Percentiles rank a stretch among this genome's conserved stretches.
Conservation (phyloP, 2,888 invertebrate species). For the Ophion obscuratus region DNA sequence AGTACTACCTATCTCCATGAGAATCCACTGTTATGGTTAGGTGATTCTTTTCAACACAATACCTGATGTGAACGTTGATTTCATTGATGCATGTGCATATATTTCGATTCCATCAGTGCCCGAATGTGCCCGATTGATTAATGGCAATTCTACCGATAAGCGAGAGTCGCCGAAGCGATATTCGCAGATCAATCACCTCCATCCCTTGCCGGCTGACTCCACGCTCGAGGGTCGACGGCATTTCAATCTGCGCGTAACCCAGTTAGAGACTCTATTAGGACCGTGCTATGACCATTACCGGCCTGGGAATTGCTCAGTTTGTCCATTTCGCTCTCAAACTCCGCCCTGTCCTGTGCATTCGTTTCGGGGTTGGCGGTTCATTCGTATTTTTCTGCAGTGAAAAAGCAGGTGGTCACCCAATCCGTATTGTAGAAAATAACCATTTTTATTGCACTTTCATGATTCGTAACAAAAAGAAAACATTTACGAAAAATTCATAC, state of each 20-base stretch:
- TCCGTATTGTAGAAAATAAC: background rate
- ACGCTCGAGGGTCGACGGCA: constrained; percentile 60
- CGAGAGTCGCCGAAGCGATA: constrained; percentile 54
- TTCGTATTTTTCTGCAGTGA: constrained; percentile 9
- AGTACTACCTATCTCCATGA: constrained; percentile 19
- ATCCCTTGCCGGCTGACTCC: constrained; percentile 34
- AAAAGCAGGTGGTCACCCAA: background rate
- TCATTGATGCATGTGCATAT: constrained; percentile 47
- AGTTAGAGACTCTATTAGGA: constrained; percentile 76
- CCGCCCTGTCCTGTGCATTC: constrained; percentile 37
- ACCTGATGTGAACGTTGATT: constrained; percentile 19
- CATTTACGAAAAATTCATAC: background rate
- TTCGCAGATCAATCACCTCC: constrained; percentile 48
- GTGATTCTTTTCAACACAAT: constrained; percentile 10
- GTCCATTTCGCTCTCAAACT: constrained; percentile 70
- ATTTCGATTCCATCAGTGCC: constrained; percentile 46
- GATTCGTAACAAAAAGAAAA: background rate
- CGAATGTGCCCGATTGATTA: constrained; percentile 53
- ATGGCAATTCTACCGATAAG: constrained; percentile 55
- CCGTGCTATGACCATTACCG: constrained; percentile 74
- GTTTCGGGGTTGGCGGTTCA: constrained; percentile 1
- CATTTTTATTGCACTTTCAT: background rate
- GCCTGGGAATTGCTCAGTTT: constrained; percentile 75
- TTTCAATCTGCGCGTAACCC: constrained; percentile 73
- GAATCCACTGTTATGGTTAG: constrained; percentile 21